phyloP scores from a whole-genome alignment of 2,888 invertebrate species.

The Opisthograptis luteolata region DNA sequence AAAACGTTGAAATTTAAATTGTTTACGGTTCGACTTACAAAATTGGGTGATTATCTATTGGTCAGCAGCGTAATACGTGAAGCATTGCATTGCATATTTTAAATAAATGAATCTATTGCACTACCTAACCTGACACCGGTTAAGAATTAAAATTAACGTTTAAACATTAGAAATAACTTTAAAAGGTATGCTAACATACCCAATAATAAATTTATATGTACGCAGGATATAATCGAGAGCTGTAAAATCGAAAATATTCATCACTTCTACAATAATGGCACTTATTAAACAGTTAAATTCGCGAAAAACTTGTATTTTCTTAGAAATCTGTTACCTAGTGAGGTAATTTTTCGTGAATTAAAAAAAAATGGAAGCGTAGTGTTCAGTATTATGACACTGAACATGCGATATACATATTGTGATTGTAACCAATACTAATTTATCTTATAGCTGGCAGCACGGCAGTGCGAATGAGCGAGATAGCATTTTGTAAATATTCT shows the following conservation, averaged over 20 bases:
- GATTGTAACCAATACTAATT: neutral
- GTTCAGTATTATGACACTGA: neutral
- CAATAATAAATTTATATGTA: slow-evolving; percentile 34
- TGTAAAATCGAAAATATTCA: neutral
- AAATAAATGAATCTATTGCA: neutral
- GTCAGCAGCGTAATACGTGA: no score
- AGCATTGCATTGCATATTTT: neutral
- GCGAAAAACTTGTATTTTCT: neutral
- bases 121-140: neutral
- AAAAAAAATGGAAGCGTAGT: no score
- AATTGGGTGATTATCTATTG: no score
- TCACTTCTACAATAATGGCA: neutral
- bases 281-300: no score
- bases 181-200: slow-evolving; percentile 41
- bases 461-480: slow-evolving; percentile 68
- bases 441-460: slow-evolving; percentile 51
- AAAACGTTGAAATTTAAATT: no score
- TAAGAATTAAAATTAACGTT: slow-evolving; percentile 41
- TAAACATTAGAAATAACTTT: slow-evolving; percentile 49
- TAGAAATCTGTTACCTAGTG: no score
- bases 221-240: neutral
- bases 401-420: neutral
- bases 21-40: no score
- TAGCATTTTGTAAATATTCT: slow-evolving; percentile 81
- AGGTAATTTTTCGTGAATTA: neutral